Evolutionary conservation across 1,140 invertebrate species (phyloP), one percentile per base, ranked within the genome.

Genomic region (Aleiodes sp.): DNA sequence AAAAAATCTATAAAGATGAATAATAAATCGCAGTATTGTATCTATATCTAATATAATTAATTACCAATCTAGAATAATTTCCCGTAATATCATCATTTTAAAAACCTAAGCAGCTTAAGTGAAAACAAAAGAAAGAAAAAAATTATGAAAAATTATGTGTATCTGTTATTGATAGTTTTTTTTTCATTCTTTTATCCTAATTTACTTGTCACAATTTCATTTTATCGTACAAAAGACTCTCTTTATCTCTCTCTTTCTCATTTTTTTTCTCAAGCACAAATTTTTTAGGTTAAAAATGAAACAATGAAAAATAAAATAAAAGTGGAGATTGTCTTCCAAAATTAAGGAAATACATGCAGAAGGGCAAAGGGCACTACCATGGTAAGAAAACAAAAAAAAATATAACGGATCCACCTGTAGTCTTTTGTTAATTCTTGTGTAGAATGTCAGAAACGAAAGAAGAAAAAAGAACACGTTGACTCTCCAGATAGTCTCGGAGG

Each of bases 111-210:
- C 57, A 41, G 59, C 28, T 75, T 78, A 68, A 61, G 56, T 26
- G 19, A n/a, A 66, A 57, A 66, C 29, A 46, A 68, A 57, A 57
- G 10, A 33, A n/a, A n/a, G n/a, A n/a, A n/a, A n/a, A n/a, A n/a
- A n/a, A n/a, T n/a, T n/a, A n/a, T n/a, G n/a, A n/a, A 19, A 14
- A 57, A 16, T 70, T 72, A 75, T 71, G 70, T 69, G 41, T 73
- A 72, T 74, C 74, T 73, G 70, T 78, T 80, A 73, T 76, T 77
- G 65, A 78, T 78, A 76, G 62, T 66, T 74, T 73, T 73, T 73
- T 75, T 16, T 26, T 29, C 73, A 68, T 62, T 73, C 68, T 71
- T 73, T 73, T 70, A 70, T 65, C 57, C 29, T 41, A 43, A 35
- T 59, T 66, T 56, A 66, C 59, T 72, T 74, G 16, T 64, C 14